phyloP scores from a whole-genome alignment of 2,888 invertebrate genomes.

The Cephus pygmeus region DNA sequence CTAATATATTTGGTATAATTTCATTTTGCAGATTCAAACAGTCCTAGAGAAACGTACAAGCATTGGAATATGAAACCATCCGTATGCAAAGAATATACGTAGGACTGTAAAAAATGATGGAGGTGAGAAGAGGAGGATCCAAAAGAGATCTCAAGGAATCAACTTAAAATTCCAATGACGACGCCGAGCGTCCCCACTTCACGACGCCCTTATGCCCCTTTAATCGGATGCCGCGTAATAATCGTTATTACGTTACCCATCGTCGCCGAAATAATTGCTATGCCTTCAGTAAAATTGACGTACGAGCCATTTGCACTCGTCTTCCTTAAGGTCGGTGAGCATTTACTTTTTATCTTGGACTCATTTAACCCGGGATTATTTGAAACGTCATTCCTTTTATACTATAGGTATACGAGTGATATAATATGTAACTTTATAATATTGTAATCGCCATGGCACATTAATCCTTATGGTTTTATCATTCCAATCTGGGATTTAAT shows the following conservation, averaged over 20 bases:
- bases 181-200: not conserved
- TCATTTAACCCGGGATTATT: not conserved
- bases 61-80: not conserved
- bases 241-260: slow-evolving; percentile 26
- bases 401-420: not conserved
- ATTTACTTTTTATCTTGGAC: not conserved
- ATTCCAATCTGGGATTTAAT: not conserved
- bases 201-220: not conserved
- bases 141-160: slow-evolving; percentile 1
- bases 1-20: not conserved
- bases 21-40: not conserved
- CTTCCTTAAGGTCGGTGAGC: not conserved
- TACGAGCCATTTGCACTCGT: slow-evolving; percentile 3
- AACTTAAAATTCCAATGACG: slow-evolving; percentile 16
- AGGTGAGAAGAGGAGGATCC: slow-evolving; percentile 6
- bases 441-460: not conserved
- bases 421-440: not conserved
- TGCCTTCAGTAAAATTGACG: slow-evolving; percentile 1
- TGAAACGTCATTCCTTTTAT: not conserved
- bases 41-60: not conserved
- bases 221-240: slow-evolving; percentile 19
- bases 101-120: not conserved
- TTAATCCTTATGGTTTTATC: not conserved
- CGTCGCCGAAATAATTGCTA: slow-evolving; percentile 2
- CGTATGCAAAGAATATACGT: not conserved